Base-by-base conservation (phyloP, 2,888 invertebrate species). In the Galeruca laticollis region DNA sequence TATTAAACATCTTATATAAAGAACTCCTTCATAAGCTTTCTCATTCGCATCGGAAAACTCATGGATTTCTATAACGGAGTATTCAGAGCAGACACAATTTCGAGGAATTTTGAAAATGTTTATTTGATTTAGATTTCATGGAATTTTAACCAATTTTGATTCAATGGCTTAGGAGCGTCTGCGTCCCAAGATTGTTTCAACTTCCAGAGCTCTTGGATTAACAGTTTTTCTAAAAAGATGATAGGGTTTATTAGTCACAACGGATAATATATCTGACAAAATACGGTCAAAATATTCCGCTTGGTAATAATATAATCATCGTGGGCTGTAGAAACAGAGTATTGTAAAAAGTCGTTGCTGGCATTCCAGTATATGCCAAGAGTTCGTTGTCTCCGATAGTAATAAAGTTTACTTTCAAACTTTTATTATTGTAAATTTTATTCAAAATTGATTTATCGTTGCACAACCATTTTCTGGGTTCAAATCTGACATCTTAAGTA, bases 281-380 rank as follows among this genome's bases (percentile, higher is more conserved):
- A 63, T 33, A 68, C 31, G 20, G 68, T 68, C 15, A 70, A 52
- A 20, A 72, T 72, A 13, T 26, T 47, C 31, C 69, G 47, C 59
- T 69, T 72, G 40, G 67, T 67, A 3, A 72, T 35, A 20, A 20
- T 33, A 35, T 20, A 26, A 40, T 59, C 11, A 21, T 37, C 13
- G 13, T 37, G 18, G 10, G 18, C 37, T 15, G 40, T 59, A 13
- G 35, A 18, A 56, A 60, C 60, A 2, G 54, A 56, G 31, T 69
- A 69, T 33, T 72, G 60, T 26, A 69, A 52, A n/a, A 13, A 21
- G 56, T 72, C 72, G 20, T 26, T 18, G 18, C 21, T 49, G n/a
- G 72, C 49, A 49, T 57, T 51, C 69, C 72, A 72, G 13, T 52
- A 61, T 21, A 70, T 43, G 5, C 72, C 72, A n/a, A 72, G 54